Evolutionary conservation across 2,113 vertebrate species (phyloP), one percentile per base, ranked within the genome.

Genomic region (Thunnus thynnus): DNA sequence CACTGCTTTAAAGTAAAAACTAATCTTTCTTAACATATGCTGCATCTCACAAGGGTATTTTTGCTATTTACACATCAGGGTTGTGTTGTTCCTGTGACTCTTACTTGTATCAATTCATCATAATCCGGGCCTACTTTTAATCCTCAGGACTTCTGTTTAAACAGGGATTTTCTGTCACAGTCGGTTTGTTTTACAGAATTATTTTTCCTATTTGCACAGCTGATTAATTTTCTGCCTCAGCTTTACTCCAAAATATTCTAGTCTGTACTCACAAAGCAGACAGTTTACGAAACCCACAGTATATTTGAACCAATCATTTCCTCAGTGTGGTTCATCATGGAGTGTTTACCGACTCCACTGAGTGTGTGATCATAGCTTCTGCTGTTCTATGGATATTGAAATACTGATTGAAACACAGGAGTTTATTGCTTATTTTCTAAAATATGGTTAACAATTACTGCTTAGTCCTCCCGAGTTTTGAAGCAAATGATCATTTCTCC

Each of bases 211-310:
- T 78, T 83, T 83, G 47, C 44, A 58, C 46, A 56, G 62, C 14
- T 75, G 70, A 82, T 71, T 79, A 2, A 30, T 71, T 83, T 56
- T 65, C 18, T 77, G 32, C 18, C 14, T 54, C 47, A 10, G 36
- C 22, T 54, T 30, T 51, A 11, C 46, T 66, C 18, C 10, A 25
- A 22, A 60, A 25, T 22, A 16, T 30, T 54, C 8, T 56, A 5
- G 27, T 62, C 51, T n/a, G 22, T 25, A 36, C 22, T 68, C 22
- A 48, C 13, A 62, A 55, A 27, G 55, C 18, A 62, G 48, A 48
- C 13, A 68, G 36, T 44, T 44, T 44, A 52, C 14, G 11, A 44
- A 60, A 60, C 11, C 17, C 14, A 12, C 6, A 27, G 25, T 16
- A 12, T 66, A 22, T 65, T 66, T 18, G 18, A 47, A 12, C 5